Evolutionary conservation across 1,140 invertebrate species (phyloP).

Genomic region (Diploscapter pachys): DNA sequence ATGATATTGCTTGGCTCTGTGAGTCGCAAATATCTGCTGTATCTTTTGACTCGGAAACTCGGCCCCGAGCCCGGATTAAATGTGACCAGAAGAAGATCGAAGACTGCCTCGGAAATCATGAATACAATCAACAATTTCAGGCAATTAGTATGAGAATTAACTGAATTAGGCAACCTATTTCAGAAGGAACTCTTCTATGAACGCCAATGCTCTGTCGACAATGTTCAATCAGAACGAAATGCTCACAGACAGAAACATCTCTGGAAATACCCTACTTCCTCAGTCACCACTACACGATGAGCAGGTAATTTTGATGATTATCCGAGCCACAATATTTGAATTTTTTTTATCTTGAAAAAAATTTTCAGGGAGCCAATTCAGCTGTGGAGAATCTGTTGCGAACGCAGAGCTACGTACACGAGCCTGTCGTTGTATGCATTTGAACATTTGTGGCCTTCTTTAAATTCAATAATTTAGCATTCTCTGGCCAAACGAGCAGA

Average conservation of each 20-base stretch:
- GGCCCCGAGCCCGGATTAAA: constrained; percentile 48
- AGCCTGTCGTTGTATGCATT: no score
- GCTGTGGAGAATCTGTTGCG: no score
- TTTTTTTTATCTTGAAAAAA: no score
- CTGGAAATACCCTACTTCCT: constrained; percentile 51
- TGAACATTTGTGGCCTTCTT: no score
- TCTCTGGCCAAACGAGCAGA: no score
- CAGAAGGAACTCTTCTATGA: constrained; percentile 4
- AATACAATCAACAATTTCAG: constrained; percentile 38
- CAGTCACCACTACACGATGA: constrained; percentile 56
- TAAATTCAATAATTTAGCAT: no score
- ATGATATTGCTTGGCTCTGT: constrained; percentile 63
- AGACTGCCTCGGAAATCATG: constrained; percentile 42
- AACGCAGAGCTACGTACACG: no score
- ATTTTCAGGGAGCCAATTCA: no score
- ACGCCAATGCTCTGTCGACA: neutral
- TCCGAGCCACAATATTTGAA: no score
- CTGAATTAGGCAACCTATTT: neutral
- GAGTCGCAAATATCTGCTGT: constrained; percentile 61
- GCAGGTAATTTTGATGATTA: neutral
- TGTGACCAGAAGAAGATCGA: constrained; percentile 29
- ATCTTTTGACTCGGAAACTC: constrained; percentile 57
- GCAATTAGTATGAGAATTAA: neutral
- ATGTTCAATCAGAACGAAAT: constrained; percentile 1
- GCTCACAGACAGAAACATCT: constrained; percentile 47